Evolutionary conservation across 2,113 vertebrate species (phyloP).

Genomic region (Chascanopsetta lugubris): DNA sequence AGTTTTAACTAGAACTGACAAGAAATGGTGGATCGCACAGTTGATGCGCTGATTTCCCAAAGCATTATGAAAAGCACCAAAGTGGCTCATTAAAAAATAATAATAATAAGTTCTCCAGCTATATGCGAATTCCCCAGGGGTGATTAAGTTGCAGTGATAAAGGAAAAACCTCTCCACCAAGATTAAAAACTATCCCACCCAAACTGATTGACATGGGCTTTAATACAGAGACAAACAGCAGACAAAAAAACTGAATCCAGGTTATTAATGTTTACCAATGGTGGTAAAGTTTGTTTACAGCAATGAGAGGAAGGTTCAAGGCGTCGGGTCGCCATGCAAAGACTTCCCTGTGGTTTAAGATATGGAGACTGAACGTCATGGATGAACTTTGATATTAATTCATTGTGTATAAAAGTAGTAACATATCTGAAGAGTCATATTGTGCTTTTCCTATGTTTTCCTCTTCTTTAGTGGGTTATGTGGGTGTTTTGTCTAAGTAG

Average conservation of each 20-base stretch:
- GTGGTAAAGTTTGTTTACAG: conserved; percentile 65
- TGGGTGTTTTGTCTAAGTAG: too few relatives aligned
- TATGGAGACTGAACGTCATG: conserved; percentile 34
- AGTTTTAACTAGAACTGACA: conserved; percentile 16
- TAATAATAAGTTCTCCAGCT: conserved; percentile 5
- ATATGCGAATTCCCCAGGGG: not conserved
- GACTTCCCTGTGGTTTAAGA: conserved; percentile 17
- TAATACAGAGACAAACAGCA: conserved; percentile 49
- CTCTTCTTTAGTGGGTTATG: too few relatives aligned
- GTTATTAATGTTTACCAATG: conserved; percentile 71
- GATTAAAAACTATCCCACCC: conserved; percentile 28
- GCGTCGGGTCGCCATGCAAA: conserved; percentile 36
- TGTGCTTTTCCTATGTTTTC: too few relatives aligned
- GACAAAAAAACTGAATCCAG: conserved; percentile 39
- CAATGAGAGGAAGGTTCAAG: conserved; percentile 41
- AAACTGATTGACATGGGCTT: conserved; percentile 42
- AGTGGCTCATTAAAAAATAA: conserved; percentile 1
- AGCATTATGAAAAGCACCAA: conserved; percentile 22
- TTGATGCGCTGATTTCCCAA: conserved; percentile 30
- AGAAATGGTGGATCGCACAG: conserved; percentile 27
- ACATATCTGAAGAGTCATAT: too few relatives aligned
- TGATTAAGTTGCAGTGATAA: conserved; percentile 15
- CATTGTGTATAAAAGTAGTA: too few relatives aligned
- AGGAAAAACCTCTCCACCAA: not conserved
- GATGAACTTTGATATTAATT: too few relatives aligned